These are phyloP conservation scores for Chaetops frenatus DNA, from an alignment of 2,113 vertebrate genomes.

Conservation along the genomic window DNA sequence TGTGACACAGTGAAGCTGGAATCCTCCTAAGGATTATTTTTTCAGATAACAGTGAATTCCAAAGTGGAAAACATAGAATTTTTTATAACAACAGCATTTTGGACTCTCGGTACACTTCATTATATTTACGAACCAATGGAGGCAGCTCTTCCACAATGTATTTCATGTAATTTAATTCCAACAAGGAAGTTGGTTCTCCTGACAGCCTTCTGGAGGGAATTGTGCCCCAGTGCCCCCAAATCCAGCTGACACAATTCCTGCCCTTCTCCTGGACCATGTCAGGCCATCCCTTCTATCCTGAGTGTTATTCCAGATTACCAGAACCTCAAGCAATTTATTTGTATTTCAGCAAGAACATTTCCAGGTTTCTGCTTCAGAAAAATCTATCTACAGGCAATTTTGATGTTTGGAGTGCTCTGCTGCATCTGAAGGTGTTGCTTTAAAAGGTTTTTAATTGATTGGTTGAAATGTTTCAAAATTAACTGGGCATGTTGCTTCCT, in stretches of 20 bases:
- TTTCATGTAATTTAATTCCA: not conserved
- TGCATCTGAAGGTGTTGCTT: not conserved
- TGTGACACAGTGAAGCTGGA: not conserved
- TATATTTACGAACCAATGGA: not conserved
- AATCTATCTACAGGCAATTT: not conserved
- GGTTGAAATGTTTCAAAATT: not conserved
- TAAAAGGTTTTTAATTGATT: not conserved
- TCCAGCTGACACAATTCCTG: not conserved
- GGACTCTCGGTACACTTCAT: not conserved
- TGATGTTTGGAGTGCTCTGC: not conserved
- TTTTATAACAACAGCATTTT: not conserved
- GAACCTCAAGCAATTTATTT: not conserved
- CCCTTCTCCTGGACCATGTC: not conserved
- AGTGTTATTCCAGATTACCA: not conserved
- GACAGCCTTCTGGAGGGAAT: not conserved
- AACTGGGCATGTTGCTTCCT: not conserved
- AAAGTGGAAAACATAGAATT: not conserved
- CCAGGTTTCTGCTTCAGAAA: not conserved
- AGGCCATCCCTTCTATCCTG: rapidly evolving
- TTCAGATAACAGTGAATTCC: not conserved
- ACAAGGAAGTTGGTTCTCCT: not conserved
- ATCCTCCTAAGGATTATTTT: not conserved
- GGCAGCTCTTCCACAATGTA: not conserved
- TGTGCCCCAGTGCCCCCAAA: not conserved
- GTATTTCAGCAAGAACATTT: not conserved